Evolutionary conservation across 2,113 vertebrate species (phyloP).

Genomic region (Pseudorectes ferrugineus): DNA sequence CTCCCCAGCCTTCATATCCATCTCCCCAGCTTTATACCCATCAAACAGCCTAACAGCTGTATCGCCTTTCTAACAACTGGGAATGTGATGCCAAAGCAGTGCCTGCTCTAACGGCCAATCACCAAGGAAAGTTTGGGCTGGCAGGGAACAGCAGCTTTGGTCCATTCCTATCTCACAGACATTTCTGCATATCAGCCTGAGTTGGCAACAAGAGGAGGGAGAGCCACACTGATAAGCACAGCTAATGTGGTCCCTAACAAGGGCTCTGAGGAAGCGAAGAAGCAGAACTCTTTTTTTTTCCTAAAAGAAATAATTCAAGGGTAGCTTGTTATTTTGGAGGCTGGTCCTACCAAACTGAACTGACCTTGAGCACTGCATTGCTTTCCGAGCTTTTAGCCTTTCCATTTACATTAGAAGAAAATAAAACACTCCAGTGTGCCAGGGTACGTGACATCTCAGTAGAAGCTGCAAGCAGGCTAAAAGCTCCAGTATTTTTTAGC

Average conservation of each 20-base stretch:
- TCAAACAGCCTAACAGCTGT: not conserved
- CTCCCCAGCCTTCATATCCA: not conserved
- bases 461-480: not conserved
- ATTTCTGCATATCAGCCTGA: not conserved
- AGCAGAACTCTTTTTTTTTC: not conserved
- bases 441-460: not conserved
- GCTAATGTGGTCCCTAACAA: fast-evolving
- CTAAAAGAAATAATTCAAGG: not conserved
- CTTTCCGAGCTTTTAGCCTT: not conserved
- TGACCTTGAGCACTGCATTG: not conserved
- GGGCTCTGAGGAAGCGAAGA: not conserved
- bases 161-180: not conserved
- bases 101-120: not conserved
- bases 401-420: not conserved
- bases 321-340: not conserved
- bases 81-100: not conserved
- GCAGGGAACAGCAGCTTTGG: not conserved
- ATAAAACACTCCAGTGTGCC: not conserved
- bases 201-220: not conserved
- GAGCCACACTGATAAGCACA: not conserved
- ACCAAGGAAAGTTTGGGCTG: not conserved
- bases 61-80: not conserved
- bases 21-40: not conserved
- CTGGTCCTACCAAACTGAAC: not conserved
- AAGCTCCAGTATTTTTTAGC: not conserved